Evolutionary conservation across 2,888 invertebrate genomes (phyloP).

Genomic region (Cheilosia vulpina): DNA sequence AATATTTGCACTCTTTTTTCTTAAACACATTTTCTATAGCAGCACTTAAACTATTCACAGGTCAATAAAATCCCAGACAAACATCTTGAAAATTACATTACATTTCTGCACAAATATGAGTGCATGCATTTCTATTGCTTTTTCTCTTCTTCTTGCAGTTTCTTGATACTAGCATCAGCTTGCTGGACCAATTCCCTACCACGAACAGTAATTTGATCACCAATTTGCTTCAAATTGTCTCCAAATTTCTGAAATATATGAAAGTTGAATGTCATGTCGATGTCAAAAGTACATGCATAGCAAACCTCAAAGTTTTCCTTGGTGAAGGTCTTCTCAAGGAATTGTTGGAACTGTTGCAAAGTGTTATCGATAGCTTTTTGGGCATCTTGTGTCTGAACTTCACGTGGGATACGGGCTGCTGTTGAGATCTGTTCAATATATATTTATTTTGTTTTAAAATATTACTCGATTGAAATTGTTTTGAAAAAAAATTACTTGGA

Average conservation of each 20-base stretch:
- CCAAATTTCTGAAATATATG: conserved; percentile 51
- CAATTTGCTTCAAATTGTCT: conserved; percentile 42
- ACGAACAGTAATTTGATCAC: conserved; percentile 39
- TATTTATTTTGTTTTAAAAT: background rate
- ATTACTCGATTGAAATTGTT: background rate
- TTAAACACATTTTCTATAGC: conserved; percentile 34
- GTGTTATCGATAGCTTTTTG: conserved; percentile 41
- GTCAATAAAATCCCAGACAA: conserved; percentile 2
- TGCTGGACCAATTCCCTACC: conserved; percentile 49
- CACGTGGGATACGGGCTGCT: conserved; percentile 40
- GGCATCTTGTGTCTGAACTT: conserved; percentile 5
- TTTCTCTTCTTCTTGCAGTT: conserved; percentile 14
- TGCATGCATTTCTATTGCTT: background rate
- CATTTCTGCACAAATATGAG: background rate
- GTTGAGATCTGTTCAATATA: conserved; percentile 41
- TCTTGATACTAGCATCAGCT: conserved; percentile 57
- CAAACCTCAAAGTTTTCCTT: conserved; percentile 54
- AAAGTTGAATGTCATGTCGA: background rate
- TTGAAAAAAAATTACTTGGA: conserved; percentile 35
- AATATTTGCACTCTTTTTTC: conserved; percentile 53
- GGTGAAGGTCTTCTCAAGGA: conserved; percentile 48
- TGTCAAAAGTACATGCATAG: background rate
- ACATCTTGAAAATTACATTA: conserved; percentile 36
- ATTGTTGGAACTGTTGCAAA: conserved; percentile 18
- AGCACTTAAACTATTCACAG: conserved; percentile 36